phyloP scores from a whole-genome alignment of 2,797 vertebrate genomes.

The Sylvilagus floridanus region DNA sequence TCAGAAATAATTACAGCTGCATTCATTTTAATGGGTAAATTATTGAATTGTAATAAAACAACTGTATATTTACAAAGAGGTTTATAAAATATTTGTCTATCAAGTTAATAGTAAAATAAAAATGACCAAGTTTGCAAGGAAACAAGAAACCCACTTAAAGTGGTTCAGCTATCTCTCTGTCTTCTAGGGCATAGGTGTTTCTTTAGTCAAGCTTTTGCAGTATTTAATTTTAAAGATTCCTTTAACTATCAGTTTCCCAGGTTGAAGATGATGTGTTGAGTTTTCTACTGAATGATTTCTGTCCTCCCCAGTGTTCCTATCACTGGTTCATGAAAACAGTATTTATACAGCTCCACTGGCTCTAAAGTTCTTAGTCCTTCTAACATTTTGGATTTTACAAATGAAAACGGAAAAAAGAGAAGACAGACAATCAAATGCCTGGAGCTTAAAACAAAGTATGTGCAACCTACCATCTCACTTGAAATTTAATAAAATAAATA shows the following conservation, averaged over 20 bases:
- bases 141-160: slow-evolving; percentile 84
- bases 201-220: slow-evolving; percentile 85
- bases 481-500: slow-evolving; percentile 99
- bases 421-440: slow-evolving; percentile 99
- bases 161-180: slow-evolving; percentile 85
- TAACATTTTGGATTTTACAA: slow-evolving; percentile 88
- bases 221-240: slow-evolving; percentile 86
- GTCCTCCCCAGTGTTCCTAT: slow-evolving; percentile 84
- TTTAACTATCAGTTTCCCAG: slow-evolving; percentile 86
- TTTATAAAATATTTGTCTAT: slow-evolving; percentile 85
- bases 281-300: slow-evolving; percentile 87
- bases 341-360: slow-evolving; percentile 89
- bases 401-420: slow-evolving; percentile 87
- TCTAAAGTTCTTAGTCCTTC: slow-evolving; percentile 89
- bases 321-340: slow-evolving; percentile 88
- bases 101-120: slow-evolving; percentile 81
- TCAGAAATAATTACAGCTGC: slow-evolving; percentile 83
- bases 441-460: slow-evolving; percentile 98
- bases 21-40: slow-evolving; percentile 82
- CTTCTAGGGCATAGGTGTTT: slow-evolving; percentile 85
- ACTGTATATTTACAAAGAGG: slow-evolving; percentile 84
- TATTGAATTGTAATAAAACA: slow-evolving; percentile 81
- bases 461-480: slow-evolving; percentile 99
- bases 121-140: slow-evolving; percentile 80
- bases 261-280: slow-evolving; percentile 85